A percentile compares a stretch with the other conserved stretches of the same genome.
These are phyloP conservation scores for Odocoileus hemionus DNA, from an alignment of 2,113 vertebrate genomes.

Conservation along the genomic window DNA sequence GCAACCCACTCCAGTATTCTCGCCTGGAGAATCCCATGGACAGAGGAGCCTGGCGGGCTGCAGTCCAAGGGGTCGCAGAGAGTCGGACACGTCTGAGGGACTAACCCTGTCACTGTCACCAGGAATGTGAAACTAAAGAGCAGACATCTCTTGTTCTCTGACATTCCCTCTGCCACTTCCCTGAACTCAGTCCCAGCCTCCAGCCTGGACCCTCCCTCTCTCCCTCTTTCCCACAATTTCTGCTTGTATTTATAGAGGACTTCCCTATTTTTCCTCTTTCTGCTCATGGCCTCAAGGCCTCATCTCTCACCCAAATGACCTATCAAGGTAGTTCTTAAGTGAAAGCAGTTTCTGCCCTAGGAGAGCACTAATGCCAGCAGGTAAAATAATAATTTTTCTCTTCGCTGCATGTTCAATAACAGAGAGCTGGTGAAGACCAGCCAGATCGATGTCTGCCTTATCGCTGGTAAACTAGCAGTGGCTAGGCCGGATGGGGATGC, in stretches of 20 bases:
- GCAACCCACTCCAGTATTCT: neutral
- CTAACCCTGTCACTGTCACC: neutral
- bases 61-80: neutral
- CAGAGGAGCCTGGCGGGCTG: neutral
- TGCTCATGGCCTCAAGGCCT: neutral
- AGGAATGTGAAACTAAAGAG: neutral
- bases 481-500: neutral
- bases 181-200: neutral
- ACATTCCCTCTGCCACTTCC: neutral
- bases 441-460: neutral
- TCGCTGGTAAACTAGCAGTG: neutral
- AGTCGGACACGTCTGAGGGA: neutral
- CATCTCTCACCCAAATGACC: conserved; percentile 47
- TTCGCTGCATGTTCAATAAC: neutral
- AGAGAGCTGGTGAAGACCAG: neutral
- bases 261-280: neutral
- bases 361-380: neutral
- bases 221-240: neutral
- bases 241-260: neutral
- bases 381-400: conserved; percentile 41
- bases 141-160: neutral
- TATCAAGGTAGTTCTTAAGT: conserved; percentile 28
- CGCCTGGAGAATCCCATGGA: neutral
- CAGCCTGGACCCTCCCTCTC: neutral
- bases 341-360: conserved; percentile 30